Evolutionary conservation across 2,888 invertebrate species (phyloP), one percentile per base, ranked within the genome.

Genomic region (Limenitis arthemis): DNA sequence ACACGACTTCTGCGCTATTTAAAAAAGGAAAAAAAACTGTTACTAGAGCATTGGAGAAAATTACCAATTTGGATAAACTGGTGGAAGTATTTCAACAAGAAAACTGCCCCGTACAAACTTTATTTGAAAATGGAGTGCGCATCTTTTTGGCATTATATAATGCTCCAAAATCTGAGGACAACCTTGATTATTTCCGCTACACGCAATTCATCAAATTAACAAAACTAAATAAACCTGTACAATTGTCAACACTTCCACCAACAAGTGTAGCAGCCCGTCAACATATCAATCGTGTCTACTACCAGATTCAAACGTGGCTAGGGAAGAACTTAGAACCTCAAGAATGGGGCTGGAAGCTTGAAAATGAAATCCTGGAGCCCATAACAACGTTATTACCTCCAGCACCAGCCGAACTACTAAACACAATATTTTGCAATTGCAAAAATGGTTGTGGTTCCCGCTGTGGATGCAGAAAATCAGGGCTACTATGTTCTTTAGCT

Each of bases 121-220:
- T 49, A 38, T 37, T 32, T 6, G 43, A 43, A 12, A 33, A 9
- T 61, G 59, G 58, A 62, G 55, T 57, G 44, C 60, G 60, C 40
- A 65, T 61, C 58, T 61, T 70, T 34, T 61, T 70, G 56, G 67
- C 68, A 64, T 49, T 69, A 44, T 72, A 70, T 63, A 66, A 66
- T 66, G 68, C 66, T 70, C 62, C 68, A 57, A 67, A 69, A 68
- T 58, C 58, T 61, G 58, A 49, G 54, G 49, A 47, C 61, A 39
- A 39, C 39, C 3, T 39, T 39, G 39, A 39, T 39, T 7, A 39
- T 39, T 39, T 39, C 39, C 39, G 39, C 39, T 39, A 39, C 39
- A 39, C 39, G 39, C 39, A 39, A 39, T 39, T 39, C 39, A 39
- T 69, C 56, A 68, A 68, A 55, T 67, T 52, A 49, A 68, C 68